These are phyloP conservation scores for Megaceryle maxima DNA, from an alignment of 2,113 vertebrate species.

Conservation along the genomic window DNA sequence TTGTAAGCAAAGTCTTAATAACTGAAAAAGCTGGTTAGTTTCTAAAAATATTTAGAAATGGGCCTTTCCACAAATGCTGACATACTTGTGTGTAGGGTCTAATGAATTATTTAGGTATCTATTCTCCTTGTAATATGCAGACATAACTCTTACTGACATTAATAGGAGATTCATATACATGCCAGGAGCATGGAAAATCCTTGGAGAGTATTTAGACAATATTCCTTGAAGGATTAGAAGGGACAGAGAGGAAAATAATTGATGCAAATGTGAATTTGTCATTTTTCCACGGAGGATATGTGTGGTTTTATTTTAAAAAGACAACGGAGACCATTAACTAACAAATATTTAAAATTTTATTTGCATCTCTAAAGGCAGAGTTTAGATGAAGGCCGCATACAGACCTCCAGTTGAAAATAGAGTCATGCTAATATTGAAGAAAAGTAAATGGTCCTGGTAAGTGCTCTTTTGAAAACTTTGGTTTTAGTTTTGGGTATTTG, in stretches of 20 bases:
- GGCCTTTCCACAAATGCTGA: background rate
- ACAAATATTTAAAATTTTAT: conserved; percentile 7
- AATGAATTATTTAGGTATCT: conserved; percentile 61
- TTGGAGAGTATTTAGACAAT: conserved; percentile 40
- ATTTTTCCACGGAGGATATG: background rate
- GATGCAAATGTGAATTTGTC: background rate
- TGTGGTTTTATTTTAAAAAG: conserved; percentile 23
- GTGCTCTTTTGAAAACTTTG: background rate
- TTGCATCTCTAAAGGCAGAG: background rate
- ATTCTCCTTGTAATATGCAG: background rate
- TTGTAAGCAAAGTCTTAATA: background rate
- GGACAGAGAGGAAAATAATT: background rate
- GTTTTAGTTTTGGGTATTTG: background rate
- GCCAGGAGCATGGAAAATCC: conserved; percentile 14
- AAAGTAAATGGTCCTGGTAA: background rate
- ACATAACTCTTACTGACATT: conserved; percentile 59
- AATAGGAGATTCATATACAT: conserved; percentile 47
- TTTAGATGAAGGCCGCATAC: background rate
- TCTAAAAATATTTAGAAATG: conserved; percentile 40
- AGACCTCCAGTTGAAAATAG: background rate
- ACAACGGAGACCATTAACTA: background rate
- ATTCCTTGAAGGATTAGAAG: background rate
- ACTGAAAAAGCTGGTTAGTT: background rate
- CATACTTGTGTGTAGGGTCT: background rate
- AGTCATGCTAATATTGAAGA: background rate